phyloP scores from a whole-genome alignment of 2,888 invertebrate genomes.

The Pandemis corylana region DNA sequence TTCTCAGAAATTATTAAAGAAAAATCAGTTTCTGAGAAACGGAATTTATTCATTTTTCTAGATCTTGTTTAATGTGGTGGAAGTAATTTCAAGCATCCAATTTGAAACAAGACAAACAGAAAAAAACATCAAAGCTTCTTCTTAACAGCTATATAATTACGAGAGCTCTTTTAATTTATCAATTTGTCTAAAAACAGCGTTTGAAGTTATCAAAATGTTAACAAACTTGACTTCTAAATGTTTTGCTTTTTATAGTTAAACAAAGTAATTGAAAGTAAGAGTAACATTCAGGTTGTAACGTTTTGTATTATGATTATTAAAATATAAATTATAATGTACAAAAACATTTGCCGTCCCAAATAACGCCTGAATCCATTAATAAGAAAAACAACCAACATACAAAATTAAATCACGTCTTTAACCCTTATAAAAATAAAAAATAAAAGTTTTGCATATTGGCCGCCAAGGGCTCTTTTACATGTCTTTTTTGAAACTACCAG shows the following conservation, averaged over 20 bases:
- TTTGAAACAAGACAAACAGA: slow-evolving; percentile 25
- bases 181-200: slow-evolving; percentile 5
- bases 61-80: slow-evolving; percentile 22
- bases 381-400: too few species aligned
- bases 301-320: too few species aligned
- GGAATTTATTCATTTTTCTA: slow-evolving; percentile 12
- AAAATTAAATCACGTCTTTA: too few species aligned
- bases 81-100: slow-evolving; percentile 25
- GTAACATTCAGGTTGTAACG: too few species aligned
- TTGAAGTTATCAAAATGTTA: slow-evolving; percentile 25
- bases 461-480: too few species aligned
- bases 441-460: too few species aligned
- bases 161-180: slow-evolving; percentile 28
- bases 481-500: too few species aligned
- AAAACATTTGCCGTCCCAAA: too few species aligned
- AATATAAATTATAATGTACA: too few species aligned
- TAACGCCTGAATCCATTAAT: too few species aligned
- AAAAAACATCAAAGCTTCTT: slow-evolving; percentile 31
- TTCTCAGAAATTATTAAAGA: neutral
- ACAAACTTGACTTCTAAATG: neutral
- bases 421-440: too few species aligned
- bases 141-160: slow-evolving; percentile 29
- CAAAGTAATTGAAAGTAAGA: neutral
- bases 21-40: neutral
- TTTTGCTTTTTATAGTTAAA: slow-evolving; percentile 5